A percentile compares a stretch with the other conserved stretches of the same genome.
Evolutionary conservation across 2,113 vertebrate species (phyloP).

Genomic region (Heptranchias perlo): DNA sequence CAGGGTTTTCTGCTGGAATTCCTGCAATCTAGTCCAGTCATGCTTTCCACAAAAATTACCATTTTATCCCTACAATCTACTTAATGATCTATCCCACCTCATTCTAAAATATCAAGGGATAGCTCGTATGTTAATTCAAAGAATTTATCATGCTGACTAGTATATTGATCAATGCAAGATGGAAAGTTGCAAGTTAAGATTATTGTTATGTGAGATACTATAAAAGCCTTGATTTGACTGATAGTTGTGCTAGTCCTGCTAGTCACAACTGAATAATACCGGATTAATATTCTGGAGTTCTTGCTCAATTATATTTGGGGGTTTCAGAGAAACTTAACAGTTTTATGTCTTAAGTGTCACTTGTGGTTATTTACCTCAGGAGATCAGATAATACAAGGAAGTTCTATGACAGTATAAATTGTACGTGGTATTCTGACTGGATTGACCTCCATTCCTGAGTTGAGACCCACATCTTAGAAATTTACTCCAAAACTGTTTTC

Average conservation of each 20-base stretch:
- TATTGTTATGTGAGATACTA: neutral
- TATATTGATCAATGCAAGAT: neutral
- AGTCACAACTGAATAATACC: neutral
- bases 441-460: too few relatives aligned
- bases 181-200: neutral
- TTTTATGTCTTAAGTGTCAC: neutral
- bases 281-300: neutral
- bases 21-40: too few relatives aligned
- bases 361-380: neutral
- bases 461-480: too few relatives aligned
- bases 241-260: neutral
- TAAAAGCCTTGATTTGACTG: too few relatives aligned
- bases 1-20: neutral
- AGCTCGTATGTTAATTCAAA: neutral
- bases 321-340: neutral
- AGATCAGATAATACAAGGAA: neutral
- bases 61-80: neutral
- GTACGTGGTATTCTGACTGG: too few relatives aligned
- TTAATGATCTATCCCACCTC: neutral
- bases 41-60: neutral
- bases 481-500: too few relatives aligned
- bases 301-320: too few relatives aligned
- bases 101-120: neutral
- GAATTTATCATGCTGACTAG: neutral
- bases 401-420: neutral